Evolutionary conservation across 35 echinoderm and acorn worm genomes (phyloP), one percentile per base, ranked within the genome.

Genomic region (Heliocidaris tuberculata): DNA sequence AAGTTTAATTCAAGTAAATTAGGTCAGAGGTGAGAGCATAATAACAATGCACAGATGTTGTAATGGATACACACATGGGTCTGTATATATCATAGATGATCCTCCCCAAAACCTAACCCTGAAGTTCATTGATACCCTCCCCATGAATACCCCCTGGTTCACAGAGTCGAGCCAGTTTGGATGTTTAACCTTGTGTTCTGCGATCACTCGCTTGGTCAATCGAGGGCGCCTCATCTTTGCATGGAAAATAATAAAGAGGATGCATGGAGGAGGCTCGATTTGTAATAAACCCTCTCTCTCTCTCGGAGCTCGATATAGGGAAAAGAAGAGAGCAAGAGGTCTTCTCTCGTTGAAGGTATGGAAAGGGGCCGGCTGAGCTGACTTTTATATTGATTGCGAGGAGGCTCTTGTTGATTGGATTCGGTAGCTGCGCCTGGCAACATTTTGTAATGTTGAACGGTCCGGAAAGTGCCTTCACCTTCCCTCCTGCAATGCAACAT

Each of bases 351-450:
- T 78, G 65, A 78, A 78, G 65, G 27, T 78, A 78, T n/a, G 27
- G 7, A n/a, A 24, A 78, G 65, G 35, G 65, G 65, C 65, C 65
- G 65, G 65, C 65, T 78, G 65, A 78, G 65, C 17, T 78, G 65
- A 78, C 65, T 78, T 78, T 78, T 78, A 78, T 78, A 78, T 78
- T 78, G 65, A 78, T 78, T 78, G 65, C 65, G 17, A 78, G 65
- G 65, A 78, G 65, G 65, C 65, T 24, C 65, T 78, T 19, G 65
- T 78, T 78, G 65, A 78, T 78, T 78, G 65, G 65, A 78, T 78
- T 78, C 65, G 35, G 35, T 42, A 42, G 35, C 0, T 78, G 65
- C 17, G 65, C 65, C 21, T 78, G 65, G 65, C 27, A 78, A 78
- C 65, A 78, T 78, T 78, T 78, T 78, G 65, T 78, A 78, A 78